These are phyloP conservation scores for Hymenochirus boettgeri DNA, from an alignment of 2,113 vertebrate species.

Conservation along the genomic window DNA sequence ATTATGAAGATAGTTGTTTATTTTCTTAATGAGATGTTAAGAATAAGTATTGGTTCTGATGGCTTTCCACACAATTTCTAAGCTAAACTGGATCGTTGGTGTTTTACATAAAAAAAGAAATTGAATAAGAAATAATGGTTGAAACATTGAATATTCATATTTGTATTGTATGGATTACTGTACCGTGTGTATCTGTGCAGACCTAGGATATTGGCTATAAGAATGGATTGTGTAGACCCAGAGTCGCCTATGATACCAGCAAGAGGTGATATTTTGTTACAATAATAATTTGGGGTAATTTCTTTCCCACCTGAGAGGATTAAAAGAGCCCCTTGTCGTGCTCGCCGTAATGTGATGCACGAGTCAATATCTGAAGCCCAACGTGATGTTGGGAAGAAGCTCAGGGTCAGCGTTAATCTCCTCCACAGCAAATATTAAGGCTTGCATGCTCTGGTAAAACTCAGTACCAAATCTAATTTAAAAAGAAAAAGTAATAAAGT, in stretches of 20 bases:
- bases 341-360: conserved; percentile 12
- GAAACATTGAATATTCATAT: not conserved
- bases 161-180: not conserved
- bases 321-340: conserved; percentile 20
- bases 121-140: not conserved
- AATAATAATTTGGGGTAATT: conserved; percentile 39
- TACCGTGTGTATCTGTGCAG: conserved; percentile 38
- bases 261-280: conserved; percentile 12
- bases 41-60: too few relatives aligned
- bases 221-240: conserved; percentile 10
- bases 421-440: too few relatives aligned
- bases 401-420: too few relatives aligned
- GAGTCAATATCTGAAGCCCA: conserved; percentile 29
- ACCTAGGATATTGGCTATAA: conserved; percentile 31
- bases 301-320: conserved; percentile 27
- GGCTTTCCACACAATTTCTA: too few relatives aligned
- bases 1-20: too few relatives aligned
- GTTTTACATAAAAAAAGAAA: too few relatives aligned
- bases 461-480: conserved; percentile 5
- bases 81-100: too few relatives aligned
- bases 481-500: too few relatives aligned
- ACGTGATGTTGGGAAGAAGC: too few relatives aligned
- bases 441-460: conserved; percentile 16
- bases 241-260: conserved; percentile 37
- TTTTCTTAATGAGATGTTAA: too few relatives aligned